A percentile compares a stretch with the other conserved stretches of the same genome.
Evolutionary conservation across 2,113 vertebrate genomes (phyloP).

Genomic region (Pyxicephalus adspersus): DNA sequence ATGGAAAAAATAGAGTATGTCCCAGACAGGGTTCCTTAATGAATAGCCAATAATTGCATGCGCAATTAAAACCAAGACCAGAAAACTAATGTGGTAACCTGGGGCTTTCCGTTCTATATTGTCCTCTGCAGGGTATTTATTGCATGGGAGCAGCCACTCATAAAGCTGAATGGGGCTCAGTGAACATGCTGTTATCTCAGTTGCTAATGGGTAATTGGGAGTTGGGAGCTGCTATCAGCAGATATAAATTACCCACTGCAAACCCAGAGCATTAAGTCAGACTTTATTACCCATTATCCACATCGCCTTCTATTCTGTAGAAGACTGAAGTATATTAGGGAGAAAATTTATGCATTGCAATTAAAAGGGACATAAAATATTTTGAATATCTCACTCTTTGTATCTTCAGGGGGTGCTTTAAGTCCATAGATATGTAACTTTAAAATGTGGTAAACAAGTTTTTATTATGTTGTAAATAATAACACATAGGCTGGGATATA

Average conservation of each 20-base stretch:
- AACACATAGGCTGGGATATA: background rate
- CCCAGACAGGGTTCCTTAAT: slow-evolving; percentile 39
- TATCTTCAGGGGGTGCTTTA: background rate
- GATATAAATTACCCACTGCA: slow-evolving; percentile 70
- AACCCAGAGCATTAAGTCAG: slow-evolving; percentile 69
- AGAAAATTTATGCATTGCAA: slow-evolving; percentile 64
- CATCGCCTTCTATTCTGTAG: slow-evolving; percentile 60
- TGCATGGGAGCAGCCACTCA: slow-evolving; percentile 37
- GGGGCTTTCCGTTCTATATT: slow-evolving; percentile 30
- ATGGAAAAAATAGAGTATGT: slow-evolving; percentile 26
- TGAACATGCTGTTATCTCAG: slow-evolving; percentile 58
- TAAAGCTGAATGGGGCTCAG: slow-evolving; percentile 58
- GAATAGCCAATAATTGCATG: slow-evolving; percentile 48
- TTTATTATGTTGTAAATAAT: background rate
- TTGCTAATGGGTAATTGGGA: slow-evolving; percentile 65
- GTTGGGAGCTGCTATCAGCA: slow-evolving; percentile 59
- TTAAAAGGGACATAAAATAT: slow-evolving; percentile 58
- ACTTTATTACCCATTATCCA: slow-evolving; percentile 77
- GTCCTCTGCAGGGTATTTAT: slow-evolving; percentile 49
- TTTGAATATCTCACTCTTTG: slow-evolving; percentile 31
- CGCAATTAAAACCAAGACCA: slow-evolving; percentile 45
- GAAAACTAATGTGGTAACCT: slow-evolving; percentile 39
- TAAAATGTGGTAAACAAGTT: background rate
- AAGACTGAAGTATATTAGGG: slow-evolving; percentile 66
- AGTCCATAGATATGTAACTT: background rate